Conservation (phyloP, 2,797 vertebrate species). For the Melanotaenia maccullochi region DNA sequence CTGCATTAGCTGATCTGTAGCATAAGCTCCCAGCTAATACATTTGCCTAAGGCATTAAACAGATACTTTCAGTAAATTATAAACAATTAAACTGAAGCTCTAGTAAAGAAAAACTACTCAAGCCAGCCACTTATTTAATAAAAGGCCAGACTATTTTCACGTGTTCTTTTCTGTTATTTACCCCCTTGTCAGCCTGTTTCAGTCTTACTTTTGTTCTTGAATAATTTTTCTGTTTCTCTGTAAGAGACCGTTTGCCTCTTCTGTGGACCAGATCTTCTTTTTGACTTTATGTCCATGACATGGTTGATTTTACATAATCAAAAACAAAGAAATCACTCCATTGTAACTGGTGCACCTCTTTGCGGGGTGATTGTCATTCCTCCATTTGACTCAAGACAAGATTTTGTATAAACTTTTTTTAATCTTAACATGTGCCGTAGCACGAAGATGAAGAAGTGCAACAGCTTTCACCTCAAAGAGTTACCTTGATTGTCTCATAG, state of each 20-base stretch:
- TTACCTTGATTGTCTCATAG: slow-evolving; percentile 97
- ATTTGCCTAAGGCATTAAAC: background rate
- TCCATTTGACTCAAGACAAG: background rate
- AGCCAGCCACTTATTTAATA: too few species aligned
- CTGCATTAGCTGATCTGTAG: background rate
- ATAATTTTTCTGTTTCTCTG: background rate
- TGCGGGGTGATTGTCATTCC: background rate
- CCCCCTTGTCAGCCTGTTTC: background rate
- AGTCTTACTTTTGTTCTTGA: background rate
- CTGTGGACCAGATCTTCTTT: background rate
- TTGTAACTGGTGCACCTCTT: background rate
- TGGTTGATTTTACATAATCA: background rate
- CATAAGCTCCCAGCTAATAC: background rate
- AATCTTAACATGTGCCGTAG: too few species aligned
- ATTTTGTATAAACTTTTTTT: background rate
- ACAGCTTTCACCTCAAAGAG: background rate
- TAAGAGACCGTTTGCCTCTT: background rate
- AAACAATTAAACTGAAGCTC: too few species aligned
- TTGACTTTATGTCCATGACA: background rate
- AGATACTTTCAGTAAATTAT: background rate
- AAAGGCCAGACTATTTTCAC: too few species aligned
- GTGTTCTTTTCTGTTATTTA: too few species aligned
- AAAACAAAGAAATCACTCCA: background rate
- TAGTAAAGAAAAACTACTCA: too few species aligned
- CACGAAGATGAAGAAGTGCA: background rate